These are phyloP conservation scores for Tanaodytes sp. DNA, from an alignment of 2,888 invertebrate species.

Conservation along the genomic window DNA sequence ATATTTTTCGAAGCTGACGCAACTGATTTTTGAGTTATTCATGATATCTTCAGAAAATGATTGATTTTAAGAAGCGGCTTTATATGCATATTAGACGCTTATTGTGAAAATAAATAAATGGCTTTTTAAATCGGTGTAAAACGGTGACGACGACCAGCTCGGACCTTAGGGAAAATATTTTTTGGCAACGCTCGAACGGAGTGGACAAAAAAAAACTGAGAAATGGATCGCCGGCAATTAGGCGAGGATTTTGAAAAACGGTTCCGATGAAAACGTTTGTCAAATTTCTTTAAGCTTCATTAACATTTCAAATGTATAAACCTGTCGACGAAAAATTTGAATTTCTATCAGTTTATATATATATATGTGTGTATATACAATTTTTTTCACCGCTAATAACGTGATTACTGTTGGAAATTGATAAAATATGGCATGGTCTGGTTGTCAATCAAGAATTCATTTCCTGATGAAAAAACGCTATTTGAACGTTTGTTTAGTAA, in stretches of 20 bases:
- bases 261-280: constrained; percentile 34
- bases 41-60: constrained; percentile 27
- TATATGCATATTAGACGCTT: constrained; percentile 4
- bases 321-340: constrained; percentile 24
- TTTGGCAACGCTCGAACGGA: constrained; percentile 4
- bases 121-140: not conserved
- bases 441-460: too few species aligned
- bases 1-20: constrained; percentile 26
- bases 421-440: too few species aligned
- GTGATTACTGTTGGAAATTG: too few species aligned
- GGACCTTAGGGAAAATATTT: not conserved
- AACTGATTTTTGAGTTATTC: constrained; percentile 23
- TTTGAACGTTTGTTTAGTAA: too few species aligned
- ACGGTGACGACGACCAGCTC: not conserved
- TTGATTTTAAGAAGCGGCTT: constrained; percentile 35
- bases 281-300: constrained; percentile 25
- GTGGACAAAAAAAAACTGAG: not conserved
- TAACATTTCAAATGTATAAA: constrained; percentile 23
- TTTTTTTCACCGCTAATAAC: too few species aligned
- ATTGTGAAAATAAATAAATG: constrained; percentile 22
- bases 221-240: constrained; percentile 20
- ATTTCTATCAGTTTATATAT: constrained; percentile 9
- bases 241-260: constrained; percentile 10
- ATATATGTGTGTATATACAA: too few species aligned
- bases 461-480: too few species aligned